Conservation (phyloP, 1,140 invertebrate species). For the Drosophila rufa region DNA sequence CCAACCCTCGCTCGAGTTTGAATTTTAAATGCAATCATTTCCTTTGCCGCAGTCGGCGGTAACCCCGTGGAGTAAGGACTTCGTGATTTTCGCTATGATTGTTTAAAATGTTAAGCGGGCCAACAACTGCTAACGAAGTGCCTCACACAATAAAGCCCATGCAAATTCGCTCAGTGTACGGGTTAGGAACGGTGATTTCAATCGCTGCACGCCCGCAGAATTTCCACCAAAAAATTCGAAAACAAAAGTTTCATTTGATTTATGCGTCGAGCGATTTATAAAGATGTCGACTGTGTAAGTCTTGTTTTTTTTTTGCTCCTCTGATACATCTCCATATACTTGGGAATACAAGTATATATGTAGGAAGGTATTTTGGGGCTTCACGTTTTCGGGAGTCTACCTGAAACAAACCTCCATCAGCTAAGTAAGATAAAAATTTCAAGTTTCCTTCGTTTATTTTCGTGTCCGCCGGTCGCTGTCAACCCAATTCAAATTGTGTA, state of each 20-base stretch:
- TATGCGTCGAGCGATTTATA: conserved; percentile 77
- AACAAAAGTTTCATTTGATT: conserved; percentile 68
- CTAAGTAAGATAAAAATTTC: conserved; percentile 44
- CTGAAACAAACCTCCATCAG: conserved; percentile 51
- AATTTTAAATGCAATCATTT: conserved; percentile 85
- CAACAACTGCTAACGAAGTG: conserved; percentile 62
- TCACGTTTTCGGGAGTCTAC: conserved; percentile 61
- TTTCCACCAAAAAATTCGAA: conserved; percentile 63
- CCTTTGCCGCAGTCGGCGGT: conserved; percentile 73
- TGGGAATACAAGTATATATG: conserved; percentile 38
- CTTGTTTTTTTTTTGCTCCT: conserved; percentile 31
- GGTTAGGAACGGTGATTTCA: conserved; percentile 36
- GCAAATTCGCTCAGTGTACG: conserved; percentile 53
- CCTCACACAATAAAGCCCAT: conserved; percentile 53
- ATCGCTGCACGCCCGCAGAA: conserved; percentile 77
- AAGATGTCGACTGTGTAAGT: conserved; percentile 72
- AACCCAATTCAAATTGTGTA: conserved; percentile 83
- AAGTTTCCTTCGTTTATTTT: conserved; percentile 28
- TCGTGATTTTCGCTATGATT: conserved; percentile 83
- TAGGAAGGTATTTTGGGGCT: conserved; percentile 36
- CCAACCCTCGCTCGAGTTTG: conserved; percentile 63
- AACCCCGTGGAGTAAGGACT: conserved; percentile 65
- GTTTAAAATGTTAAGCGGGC: conserved; percentile 64
- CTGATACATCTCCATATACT: conserved; percentile 36
- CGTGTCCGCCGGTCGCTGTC: conserved; percentile 60